Evolutionary conservation across 2,797 vertebrate species (phyloP).

Genomic region (Astyanax mexicanus): DNA sequence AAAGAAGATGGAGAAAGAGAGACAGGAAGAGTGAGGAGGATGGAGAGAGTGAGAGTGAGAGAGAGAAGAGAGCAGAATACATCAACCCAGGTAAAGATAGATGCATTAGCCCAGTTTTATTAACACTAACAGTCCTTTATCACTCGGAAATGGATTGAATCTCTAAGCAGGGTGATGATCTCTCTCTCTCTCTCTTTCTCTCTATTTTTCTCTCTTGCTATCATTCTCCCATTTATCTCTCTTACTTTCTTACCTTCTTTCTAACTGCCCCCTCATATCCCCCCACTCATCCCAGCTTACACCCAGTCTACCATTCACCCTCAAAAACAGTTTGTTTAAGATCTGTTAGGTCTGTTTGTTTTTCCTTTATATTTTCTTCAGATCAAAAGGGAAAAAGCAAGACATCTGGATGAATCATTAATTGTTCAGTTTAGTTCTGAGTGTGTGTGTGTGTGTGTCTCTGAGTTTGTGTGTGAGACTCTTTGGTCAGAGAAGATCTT

Average conservation of each 20-base stretch:
- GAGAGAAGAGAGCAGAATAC: too few relatives aligned
- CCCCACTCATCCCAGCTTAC: too few relatives aligned
- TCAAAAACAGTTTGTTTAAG: too few relatives aligned
- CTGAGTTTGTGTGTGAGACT: background rate
- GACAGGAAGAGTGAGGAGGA: background rate
- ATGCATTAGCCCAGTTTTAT: background rate
- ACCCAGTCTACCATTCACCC: too few relatives aligned
- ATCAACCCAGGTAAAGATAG: background rate
- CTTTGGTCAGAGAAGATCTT: constrained; percentile 23
- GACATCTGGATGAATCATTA: too few relatives aligned
- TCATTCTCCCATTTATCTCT: background rate
- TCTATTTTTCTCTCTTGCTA: background rate
- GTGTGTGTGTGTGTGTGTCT: constrained; percentile 16
- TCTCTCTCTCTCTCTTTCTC: background rate
- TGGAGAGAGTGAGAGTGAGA: too few relatives aligned
- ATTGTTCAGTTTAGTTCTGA: too few relatives aligned
- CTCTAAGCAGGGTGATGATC: background rate
- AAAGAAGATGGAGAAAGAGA: background rate
- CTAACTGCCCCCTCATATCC: too few relatives aligned
- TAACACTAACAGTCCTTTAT: background rate
- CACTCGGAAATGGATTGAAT: background rate
- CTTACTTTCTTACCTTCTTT: background rate
- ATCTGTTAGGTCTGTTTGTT: too few relatives aligned
- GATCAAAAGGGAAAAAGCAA: background rate
- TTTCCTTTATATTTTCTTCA: background rate